Conservation (phyloP, 2,888 invertebrate genomes). For the Neoitamus cyanurus region DNA sequence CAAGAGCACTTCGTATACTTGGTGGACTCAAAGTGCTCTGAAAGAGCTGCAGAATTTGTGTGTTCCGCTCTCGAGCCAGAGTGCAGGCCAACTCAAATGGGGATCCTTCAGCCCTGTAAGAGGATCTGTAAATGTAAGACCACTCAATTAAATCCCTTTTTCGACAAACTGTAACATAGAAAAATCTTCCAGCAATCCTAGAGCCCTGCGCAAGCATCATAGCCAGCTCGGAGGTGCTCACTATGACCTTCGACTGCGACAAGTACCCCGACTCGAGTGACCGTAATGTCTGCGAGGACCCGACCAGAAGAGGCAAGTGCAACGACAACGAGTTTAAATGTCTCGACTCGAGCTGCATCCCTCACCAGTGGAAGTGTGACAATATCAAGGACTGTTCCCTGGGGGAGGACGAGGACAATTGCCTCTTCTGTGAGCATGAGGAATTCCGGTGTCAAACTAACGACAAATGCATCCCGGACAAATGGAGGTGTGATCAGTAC, state of each 20-base stretch:
- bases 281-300: conserved; percentile 69
- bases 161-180: neutral
- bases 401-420: conserved; percentile 67
- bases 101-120: conserved; percentile 73
- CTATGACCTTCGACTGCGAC: conserved; percentile 71
- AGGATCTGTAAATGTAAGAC: conserved; percentile 73
- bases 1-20: conserved; percentile 72
- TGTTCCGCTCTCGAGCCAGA: conserved; percentile 76
- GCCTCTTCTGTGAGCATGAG: conserved; percentile 66
- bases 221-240: conserved; percentile 69
- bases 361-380: conserved; percentile 71
- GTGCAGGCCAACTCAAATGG: conserved; percentile 71
- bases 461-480: conserved; percentile 70
- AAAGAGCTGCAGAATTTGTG: conserved; percentile 71
- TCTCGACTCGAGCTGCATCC: conserved; percentile 72
- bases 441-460: conserved; percentile 68
- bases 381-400: conserved; percentile 67
- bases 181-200: conserved; percentile 69
- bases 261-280: conserved; percentile 70
- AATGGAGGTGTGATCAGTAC: conserved; percentile 73
- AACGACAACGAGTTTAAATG: conserved; percentile 70
- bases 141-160: neutral
- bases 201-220: conserved; percentile 73
- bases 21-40: conserved; percentile 73
- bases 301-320: conserved; percentile 68